Evolutionary conservation across 2,113 vertebrate species (phyloP).

Genomic region (Muntiacus reevesi): DNA sequence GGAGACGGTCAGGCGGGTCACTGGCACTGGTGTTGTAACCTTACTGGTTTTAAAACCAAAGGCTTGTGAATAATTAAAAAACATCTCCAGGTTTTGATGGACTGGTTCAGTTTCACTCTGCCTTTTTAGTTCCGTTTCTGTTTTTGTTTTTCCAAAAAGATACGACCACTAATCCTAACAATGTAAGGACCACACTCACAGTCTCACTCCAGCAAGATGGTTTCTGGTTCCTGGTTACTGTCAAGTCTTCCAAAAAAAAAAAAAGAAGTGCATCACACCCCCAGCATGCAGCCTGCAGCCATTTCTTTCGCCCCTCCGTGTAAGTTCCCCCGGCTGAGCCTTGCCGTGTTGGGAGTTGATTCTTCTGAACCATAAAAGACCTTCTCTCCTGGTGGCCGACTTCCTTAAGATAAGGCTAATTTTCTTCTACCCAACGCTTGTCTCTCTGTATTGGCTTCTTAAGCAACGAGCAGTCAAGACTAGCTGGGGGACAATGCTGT

Average conservation of each 20-base stretch:
- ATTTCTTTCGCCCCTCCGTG: background rate
- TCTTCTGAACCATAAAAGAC: background rate
- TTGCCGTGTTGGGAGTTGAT: accelerated
- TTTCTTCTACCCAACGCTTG: background rate
- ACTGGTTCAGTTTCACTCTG: background rate
- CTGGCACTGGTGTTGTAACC: accelerated
- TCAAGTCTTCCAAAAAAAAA: background rate
- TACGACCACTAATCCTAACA: background rate
- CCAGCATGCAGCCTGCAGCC: accelerated
- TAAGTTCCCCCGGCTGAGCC: background rate
- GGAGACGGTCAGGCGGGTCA: background rate
- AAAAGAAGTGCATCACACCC: background rate
- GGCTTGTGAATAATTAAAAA: background rate
- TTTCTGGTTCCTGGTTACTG: background rate
- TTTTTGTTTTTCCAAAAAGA: background rate
- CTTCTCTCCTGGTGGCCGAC: background rate
- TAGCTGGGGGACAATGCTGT: background rate
- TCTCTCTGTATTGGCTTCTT: background rate
- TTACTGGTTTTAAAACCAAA: background rate
- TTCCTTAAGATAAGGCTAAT: background rate
- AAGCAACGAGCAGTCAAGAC: accelerated
- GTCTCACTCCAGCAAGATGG: background rate
- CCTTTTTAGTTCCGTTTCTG: background rate
- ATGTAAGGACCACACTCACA: accelerated
- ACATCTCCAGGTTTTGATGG: accelerated